A percentile compares a stretch with the other conserved stretches of the same genome.
Evolutionary conservation across 2,888 invertebrate genomes (phyloP).

Genomic region (Aleiodes testaceus): DNA sequence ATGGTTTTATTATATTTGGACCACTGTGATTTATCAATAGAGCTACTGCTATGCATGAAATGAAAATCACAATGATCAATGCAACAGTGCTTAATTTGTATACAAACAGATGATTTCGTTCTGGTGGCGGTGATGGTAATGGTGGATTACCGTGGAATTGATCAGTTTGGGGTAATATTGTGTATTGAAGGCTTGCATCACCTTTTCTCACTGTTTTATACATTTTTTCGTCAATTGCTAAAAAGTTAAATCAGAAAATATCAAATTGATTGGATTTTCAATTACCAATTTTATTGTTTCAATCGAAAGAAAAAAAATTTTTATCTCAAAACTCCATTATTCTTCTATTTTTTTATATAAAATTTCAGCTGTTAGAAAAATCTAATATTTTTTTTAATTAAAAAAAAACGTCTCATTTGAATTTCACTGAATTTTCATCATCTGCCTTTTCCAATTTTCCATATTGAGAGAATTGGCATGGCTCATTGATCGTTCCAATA

Average conservation of each 20-base stretch:
- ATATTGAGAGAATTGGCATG: no score
- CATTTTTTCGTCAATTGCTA: constrained; percentile 72
- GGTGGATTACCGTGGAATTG: constrained; percentile 55
- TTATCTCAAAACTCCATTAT: no score
- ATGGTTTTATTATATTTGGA: background rate
- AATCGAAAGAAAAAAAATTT: no score
- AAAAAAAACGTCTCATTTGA: no score
- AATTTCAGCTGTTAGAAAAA: no score
- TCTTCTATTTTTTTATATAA: no score
- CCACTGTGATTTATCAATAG: background rate
- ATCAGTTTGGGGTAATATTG: constrained; percentile 83
- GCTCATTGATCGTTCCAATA: no score
- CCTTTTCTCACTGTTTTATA: constrained; percentile 85
- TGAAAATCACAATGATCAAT: constrained; percentile 24
- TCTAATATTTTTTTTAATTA: no score
- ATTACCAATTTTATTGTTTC: no score
- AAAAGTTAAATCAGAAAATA: constrained; percentile 8
- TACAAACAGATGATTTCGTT: constrained; percentile 50
- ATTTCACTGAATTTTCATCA: no score
- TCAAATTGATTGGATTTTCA: no score
- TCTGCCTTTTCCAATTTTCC: no score
- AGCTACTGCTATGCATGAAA: constrained; percentile 30
- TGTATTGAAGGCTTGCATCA: constrained; percentile 83
- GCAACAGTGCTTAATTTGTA: constrained; percentile 19
- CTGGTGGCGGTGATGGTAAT: constrained; percentile 48